Evolutionary conservation across 2,888 invertebrate species (phyloP), one percentile per base, ranked within the genome.

Genomic region (Tiliacea citrago): DNA sequence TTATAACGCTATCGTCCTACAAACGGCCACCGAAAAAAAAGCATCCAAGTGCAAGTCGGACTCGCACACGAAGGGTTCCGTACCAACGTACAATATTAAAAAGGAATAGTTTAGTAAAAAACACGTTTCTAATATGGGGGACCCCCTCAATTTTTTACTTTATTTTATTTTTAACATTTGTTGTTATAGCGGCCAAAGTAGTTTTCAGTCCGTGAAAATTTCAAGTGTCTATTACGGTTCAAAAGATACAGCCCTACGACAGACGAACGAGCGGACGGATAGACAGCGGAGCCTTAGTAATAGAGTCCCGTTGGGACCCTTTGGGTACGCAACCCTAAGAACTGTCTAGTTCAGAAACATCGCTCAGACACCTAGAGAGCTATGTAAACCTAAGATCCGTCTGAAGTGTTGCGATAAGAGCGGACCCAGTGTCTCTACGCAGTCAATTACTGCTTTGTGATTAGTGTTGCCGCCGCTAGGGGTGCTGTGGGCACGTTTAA

Each of bases 381-480:
- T 69, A 55, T 39, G 58, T 60, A 51, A 67, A 66, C 55, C 62
- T 75, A n/a, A 53, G 75, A 72, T 75, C 58, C 67, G 66, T 75
- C 81, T 81, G 81, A 72, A 75, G 67, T 72, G 58, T n/a, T 39
- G 35, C 68, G 82, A 81, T 84, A 81, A 73, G 80, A 51, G 81
- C 10, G 51, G 49, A 21, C 29, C 81, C 60, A 53, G 60, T 75
- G 84, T 81, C 72, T 84, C n/a, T 57, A 7, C 71, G 39, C 69
- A 70, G 85, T 74, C 85, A 74, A 83, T 83, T 74, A 85, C 76
- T 53, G 63, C 10, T 57, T 63, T 53, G 73, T 69, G 72, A 84
- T 71, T 83, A 77, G 77, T 70, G 49, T 42, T 35, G 62, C 58
- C 21, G 57, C 55, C 35, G 66, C 55, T 53, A 57, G 66, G 49